Percentiles rank a stretch among this genome's conserved stretches.
Conservation (phyloP, 2,797 vertebrate species). For the Sebastolobus alascanus region DNA sequence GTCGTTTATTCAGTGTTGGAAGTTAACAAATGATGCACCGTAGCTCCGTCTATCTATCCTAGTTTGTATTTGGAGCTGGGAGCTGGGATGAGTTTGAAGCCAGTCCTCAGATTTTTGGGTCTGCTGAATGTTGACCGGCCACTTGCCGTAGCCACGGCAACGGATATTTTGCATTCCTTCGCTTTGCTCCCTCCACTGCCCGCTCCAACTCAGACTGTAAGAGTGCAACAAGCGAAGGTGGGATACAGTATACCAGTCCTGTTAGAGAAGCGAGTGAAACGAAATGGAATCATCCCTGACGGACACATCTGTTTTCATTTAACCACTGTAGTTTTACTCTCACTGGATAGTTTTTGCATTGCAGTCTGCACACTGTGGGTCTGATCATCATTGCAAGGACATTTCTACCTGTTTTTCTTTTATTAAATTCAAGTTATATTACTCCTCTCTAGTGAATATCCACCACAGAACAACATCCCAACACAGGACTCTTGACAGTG, state of each 20-base stretch:
- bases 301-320: not conserved
- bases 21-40: not conserved
- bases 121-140: conserved; percentile 15
- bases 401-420: not conserved
- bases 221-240: not conserved
- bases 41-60: not conserved
- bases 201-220: not conserved
- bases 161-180: conserved; percentile 20
- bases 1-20: not conserved
- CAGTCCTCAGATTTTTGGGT: conserved; percentile 8
- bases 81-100: not conserved
- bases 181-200: conserved; percentile 3
- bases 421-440: not conserved
- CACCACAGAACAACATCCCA: conserved; percentile 20
- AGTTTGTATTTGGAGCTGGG: conserved; percentile 3
- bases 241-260: not conserved
- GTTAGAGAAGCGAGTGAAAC: not conserved
- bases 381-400: not conserved
- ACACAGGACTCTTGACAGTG: conserved; percentile 3
- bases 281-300: not conserved
- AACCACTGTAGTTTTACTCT: not conserved
- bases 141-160: conserved; percentile 41
- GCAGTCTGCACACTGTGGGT: not conserved
- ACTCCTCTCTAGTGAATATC: not conserved
- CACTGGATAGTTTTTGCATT: not conserved